A percentile compares a stretch with the other conserved stretches of the same genome.
Evolutionary conservation across 2,888 invertebrate genomes (phyloP).

Genomic region (Ectemnius continuus): DNA sequence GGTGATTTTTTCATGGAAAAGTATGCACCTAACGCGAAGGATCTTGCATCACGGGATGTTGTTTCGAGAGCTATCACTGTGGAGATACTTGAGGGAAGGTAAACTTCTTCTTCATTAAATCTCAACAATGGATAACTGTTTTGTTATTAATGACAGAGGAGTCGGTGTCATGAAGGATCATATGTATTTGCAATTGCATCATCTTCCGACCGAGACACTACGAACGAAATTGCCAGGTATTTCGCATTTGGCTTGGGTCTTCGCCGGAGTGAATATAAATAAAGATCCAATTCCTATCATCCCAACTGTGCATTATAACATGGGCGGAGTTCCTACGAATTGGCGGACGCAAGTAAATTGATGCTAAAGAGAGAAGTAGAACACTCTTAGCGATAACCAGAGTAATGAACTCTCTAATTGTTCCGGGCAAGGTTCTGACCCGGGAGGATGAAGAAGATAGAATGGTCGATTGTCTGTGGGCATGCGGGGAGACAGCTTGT

Average conservation of each 20-base stretch:
- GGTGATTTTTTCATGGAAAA: slow-evolving; percentile 99
- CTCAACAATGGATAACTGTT: background rate
- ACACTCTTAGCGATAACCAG: background rate
- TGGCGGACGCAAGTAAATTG: slow-evolving; percentile 88
- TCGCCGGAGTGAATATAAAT: slow-evolving; percentile 98
- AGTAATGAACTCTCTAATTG: background rate
- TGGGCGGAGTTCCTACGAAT: slow-evolving; percentile 99
- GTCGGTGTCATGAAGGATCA: slow-evolving; percentile 97
- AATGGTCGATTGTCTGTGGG: slow-evolving; percentile 92
- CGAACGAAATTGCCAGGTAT: slow-evolving; percentile 92
- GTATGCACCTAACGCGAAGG: slow-evolving; percentile 98
- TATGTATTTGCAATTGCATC: slow-evolving; percentile 94
- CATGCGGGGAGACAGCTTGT: slow-evolving; percentile 96
- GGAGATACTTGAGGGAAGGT: slow-evolving; percentile 94
- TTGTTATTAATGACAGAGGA: slow-evolving; percentile 81
- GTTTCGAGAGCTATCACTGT: slow-evolving; percentile 98
- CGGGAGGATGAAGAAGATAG: slow-evolving; percentile 82
- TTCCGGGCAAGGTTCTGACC: slow-evolving; percentile 79
- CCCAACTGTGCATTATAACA: slow-evolving; percentile 99
- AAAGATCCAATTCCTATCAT: slow-evolving; percentile 98
- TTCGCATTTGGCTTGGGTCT: slow-evolving; percentile 98
- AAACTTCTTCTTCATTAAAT: slow-evolving; percentile 10
- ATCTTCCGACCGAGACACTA: slow-evolving; percentile 94
- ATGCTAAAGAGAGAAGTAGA: too few relatives aligned
- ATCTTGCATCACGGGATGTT: slow-evolving; percentile 97